Conservation (phyloP, 1,140 invertebrate genomes). For the Diorhabda carinulata region DNA sequence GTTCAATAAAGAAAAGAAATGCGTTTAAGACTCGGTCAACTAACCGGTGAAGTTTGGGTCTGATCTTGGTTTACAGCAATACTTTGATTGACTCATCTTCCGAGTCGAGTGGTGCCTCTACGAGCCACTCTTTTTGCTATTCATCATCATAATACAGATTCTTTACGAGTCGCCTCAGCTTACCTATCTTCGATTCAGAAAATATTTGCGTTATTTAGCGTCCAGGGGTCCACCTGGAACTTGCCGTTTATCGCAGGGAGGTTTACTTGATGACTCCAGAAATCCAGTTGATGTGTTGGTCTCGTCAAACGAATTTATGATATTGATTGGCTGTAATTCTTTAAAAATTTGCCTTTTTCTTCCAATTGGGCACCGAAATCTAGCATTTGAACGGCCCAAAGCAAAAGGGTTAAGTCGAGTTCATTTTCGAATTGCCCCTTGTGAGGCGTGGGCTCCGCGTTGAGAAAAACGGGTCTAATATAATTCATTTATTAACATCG, state of each 20-base stretch:
- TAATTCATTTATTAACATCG: not conserved
- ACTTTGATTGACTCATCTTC: too few species aligned
- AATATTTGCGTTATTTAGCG: not conserved
- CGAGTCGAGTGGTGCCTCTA: too few species aligned
- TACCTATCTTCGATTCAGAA: too few species aligned
- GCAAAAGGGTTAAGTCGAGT: constrained; percentile 13
- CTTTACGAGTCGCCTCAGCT: too few species aligned
- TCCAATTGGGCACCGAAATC: not conserved
- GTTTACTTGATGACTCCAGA: constrained; percentile 10
- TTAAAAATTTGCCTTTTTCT: not conserved
- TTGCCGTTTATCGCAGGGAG: not conserved
- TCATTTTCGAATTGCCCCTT: constrained; percentile 8
- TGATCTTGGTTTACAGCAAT: too few species aligned
- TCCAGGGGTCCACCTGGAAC: not conserved
- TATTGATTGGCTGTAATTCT: not conserved
- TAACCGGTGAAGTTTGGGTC: too few species aligned
- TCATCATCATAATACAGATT: too few species aligned
- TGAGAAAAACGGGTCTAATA: constrained; percentile 3
- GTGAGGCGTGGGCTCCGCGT: constrained; percentile 8
- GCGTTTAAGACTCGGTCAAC: too few species aligned
- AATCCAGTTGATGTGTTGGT: not conserved
- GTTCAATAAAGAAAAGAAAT: too few species aligned
- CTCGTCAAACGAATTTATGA: constrained; percentile 7
- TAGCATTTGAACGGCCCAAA: constrained; percentile 4
- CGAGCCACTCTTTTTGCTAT: too few species aligned